Base-by-base conservation (phyloP, 2,888 invertebrate species). In the Tortrix viridana region DNA sequence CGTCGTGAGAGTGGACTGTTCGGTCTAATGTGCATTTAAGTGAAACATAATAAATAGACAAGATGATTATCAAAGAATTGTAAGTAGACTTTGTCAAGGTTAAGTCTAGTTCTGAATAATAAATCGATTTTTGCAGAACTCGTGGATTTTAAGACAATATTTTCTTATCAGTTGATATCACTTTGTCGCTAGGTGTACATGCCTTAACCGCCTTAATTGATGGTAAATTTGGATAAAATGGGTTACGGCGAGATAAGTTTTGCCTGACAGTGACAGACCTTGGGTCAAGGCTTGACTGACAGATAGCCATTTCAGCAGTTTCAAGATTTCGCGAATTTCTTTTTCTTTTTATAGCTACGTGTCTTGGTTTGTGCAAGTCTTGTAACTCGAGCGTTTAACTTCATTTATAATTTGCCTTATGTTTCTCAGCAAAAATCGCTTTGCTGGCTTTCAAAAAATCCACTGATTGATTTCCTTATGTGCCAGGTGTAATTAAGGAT, bases 51-150 rank as follows among this genome's bases (percentile, higher is more conserved):
- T 83, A 84, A 82, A 79, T 80, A 83, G 75, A 83, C 91, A 94
- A 86, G 83, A 95, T 95, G 95, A 93, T 94, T 89, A 95, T 95
- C 88, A 95, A 95, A 93, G 95, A 95, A 94, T 95, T 92, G 95
- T 95, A 85, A 94, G 95, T 95, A 92, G 74, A 71, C 57, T 73
- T 74, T 69, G 66, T 71, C 77, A 81, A 85, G 88, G 89, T 89
- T 89, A 89, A 77, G 73, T 75, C 71, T 74, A 76, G 74, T 81
- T 75, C 78, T 79, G 77, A 76, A 84, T 84, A 84, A 79, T 81
- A 78, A 85, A 92, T 91, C 90, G 91, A 90, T 89, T 88, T 89
- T 89, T 81, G 76, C 70, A 71, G 71, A 47, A 75, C 71, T 77
- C 69, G 71, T 71, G 76, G 74, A 63, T 69, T 69, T 73, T 71